Evolutionary conservation across 2,888 invertebrate species (phyloP).

Genomic region (Arrhopalites spinosus): DNA sequence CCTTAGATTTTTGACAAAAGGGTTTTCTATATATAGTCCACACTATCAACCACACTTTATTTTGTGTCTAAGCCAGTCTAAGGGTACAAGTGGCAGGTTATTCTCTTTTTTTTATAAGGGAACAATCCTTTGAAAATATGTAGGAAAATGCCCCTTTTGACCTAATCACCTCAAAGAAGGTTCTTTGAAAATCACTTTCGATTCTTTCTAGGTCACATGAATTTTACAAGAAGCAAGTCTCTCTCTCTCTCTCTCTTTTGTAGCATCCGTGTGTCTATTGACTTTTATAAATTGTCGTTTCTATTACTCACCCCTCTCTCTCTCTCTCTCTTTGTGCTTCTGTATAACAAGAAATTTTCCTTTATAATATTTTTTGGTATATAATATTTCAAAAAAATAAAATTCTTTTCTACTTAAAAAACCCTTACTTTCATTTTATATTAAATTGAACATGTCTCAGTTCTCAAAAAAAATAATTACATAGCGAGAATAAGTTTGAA

Average conservation of each 20-base stretch:
- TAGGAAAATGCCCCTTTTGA: background rate
- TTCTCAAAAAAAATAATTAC: too few relatives aligned
- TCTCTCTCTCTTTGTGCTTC: background rate
- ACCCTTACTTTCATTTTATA: too few relatives aligned
- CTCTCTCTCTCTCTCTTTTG: background rate
- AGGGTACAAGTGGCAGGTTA: background rate
- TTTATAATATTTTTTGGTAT: background rate
- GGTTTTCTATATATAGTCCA: too few relatives aligned
- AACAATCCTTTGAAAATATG: constrained; percentile 18
- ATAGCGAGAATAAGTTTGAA: too few relatives aligned
- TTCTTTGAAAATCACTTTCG: constrained; percentile 27
- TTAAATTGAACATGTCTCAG: too few relatives aligned
- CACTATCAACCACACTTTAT: background rate
- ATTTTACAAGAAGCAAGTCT: too few relatives aligned
- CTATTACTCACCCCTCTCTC: background rate
- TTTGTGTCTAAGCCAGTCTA: too few relatives aligned
- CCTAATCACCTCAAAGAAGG: background rate
- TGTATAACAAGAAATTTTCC: constrained; percentile 1
- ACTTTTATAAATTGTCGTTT: constrained; percentile 2
- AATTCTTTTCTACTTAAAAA: too few relatives aligned
- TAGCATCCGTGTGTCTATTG: background rate
- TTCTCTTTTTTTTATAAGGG: background rate
- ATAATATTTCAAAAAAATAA: too few relatives aligned
- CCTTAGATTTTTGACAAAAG: too few relatives aligned
- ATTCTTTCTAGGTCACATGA: constrained; percentile 26